Base-by-base conservation (phyloP, 2,888 invertebrate genomes). In the Melinaea marsaeus region DNA sequence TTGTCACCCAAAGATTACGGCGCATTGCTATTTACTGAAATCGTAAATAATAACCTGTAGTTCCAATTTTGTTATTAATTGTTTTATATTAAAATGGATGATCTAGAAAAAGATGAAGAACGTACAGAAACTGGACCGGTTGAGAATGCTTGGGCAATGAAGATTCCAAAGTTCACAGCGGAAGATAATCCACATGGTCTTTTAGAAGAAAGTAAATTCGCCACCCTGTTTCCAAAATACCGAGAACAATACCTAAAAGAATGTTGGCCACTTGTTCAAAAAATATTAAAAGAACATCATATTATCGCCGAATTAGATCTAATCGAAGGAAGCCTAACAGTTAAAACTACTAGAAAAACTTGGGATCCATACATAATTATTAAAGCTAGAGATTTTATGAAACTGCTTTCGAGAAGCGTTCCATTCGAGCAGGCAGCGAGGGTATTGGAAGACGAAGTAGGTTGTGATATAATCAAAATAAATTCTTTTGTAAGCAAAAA, bases 331-430 rank as follows among this genome's bases (percentile, higher is more conserved):
- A 98, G 97, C 75, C 96, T 99, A 95, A 94, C 95, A 0, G 99
- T 99, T 0, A 93, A 92, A 82, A 99, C 99, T 0, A 98, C 98
- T 0, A 92, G 96, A 61, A 98, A 99, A 91, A 99, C 99, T 0
- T 99, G 98, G 98, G 99, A 99, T 90, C 99, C 99, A 0, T 99
- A 96, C 74, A 96, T 98, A 61, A 97, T 99, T 55, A 92, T 99
- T 37, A 99, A 99, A 90, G 98, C 98, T 0, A 92, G 99, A 67
- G 99, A 99, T 83, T 93, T 99, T 91, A 96, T 99, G 74, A 99
- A 98, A 83, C 89, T 99, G 2, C 86, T 99, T 75, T 96, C 99
- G 0, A 92, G 99, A 72, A 98, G 98, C 83, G 99, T 99, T 1
- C 99, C 99, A 0, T 97, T 95, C 74, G 99, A 99, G 85, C 99